Evolutionary conservation across 37 sponge, comb jelly and placozoan species (phyloP).

Genomic region (Ephydatia muelleri): DNA sequence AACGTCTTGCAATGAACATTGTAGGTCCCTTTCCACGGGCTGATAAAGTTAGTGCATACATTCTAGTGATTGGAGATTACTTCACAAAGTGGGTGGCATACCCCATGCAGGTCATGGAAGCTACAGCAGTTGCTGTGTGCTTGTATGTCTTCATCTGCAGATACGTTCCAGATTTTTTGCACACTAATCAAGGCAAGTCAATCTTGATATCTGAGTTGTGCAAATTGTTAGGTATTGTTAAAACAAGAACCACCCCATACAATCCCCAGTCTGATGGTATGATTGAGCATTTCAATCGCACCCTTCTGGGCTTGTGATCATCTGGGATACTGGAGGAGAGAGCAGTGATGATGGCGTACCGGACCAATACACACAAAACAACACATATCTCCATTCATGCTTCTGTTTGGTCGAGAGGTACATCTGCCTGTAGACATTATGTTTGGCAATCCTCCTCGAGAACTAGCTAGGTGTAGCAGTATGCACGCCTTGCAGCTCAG

Average conservation of each 20-base stretch:
- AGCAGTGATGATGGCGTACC: constrained; percentile 33
- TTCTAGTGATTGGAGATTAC: not conserved
- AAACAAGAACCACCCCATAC: constrained; percentile 30
- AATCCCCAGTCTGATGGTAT: constrained; percentile 36
- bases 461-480: not conserved
- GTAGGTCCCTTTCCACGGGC: constrained; percentile 23
- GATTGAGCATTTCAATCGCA: constrained; percentile 39
- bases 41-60: not conserved
- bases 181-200: constrained; percentile 30
- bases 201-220: constrained; percentile 13
- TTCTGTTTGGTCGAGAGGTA: constrained; percentile 25
- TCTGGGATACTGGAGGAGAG: constrained; percentile 18
- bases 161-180: constrained; percentile 17
- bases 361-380: constrained; percentile 19
- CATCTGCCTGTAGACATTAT: constrained; percentile 22
- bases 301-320: constrained; percentile 16
- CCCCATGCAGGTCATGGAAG: too few relatives aligned
- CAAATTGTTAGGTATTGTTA: constrained; percentile 3
- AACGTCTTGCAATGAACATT: constrained; percentile 28
- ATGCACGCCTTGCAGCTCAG: too few relatives aligned
- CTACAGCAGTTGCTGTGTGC: constrained; percentile 15
- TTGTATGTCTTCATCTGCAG: constrained; percentile 16
- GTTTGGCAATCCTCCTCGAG: constrained; percentile 21
- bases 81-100: constrained; percentile 22
- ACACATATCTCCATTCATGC: constrained; percentile 14